Base-by-base conservation (phyloP, 2,797 vertebrate species). In the Coregonus suidteri region DNA sequence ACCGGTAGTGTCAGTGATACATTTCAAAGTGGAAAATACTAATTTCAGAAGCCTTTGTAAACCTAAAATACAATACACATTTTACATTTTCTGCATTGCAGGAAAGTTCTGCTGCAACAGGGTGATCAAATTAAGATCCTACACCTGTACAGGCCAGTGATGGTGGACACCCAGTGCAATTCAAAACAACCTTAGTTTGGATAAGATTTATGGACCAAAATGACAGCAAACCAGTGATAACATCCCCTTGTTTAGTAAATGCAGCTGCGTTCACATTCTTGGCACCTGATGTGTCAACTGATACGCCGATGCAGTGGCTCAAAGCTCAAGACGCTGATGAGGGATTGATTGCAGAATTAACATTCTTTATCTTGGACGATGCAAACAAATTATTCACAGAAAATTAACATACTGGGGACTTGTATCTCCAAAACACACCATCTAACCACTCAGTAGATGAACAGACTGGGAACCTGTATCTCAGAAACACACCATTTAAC, bases 121-220 rank as follows among this genome's bases (percentile, higher is more conserved):
- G 9, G 9, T 13, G 41, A 47, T 47, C 41, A 47, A 47, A 47
- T 47, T 2, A 47, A 47, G 41, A 47, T 47, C 41, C 41, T 13
- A 47, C 9, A 47, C 41, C 11, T 47, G 41, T 47, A 47, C 41
- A 47, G 41, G 41, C 9, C 0, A 75, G 41, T 15, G 77, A 82
- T 1, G 41, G 75, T 6, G 78, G 79, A 73, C 71, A 41, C 7
- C 74, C 75, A 9, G n/a, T 0, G 14, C 64, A 31, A 4, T 56
- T 73, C 66, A 76, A 31, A 31, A 65, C 4, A 30, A 54, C 41
- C 35, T 13, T 54, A 16, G n/a, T 54, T 88, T 47, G 9, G 41
- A 13, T 47, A 76, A 47, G 73, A 68, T 84, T 90, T 81, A 80
- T 80, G 54, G 81, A 88, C 56, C 78, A 79, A 73, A 84, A 86